A percentile compares a stretch with the other conserved stretches of the same genome.
phyloP scores from a whole-genome alignment of 2,888 invertebrate species.

The Drosophila quasianomalipes region DNA sequence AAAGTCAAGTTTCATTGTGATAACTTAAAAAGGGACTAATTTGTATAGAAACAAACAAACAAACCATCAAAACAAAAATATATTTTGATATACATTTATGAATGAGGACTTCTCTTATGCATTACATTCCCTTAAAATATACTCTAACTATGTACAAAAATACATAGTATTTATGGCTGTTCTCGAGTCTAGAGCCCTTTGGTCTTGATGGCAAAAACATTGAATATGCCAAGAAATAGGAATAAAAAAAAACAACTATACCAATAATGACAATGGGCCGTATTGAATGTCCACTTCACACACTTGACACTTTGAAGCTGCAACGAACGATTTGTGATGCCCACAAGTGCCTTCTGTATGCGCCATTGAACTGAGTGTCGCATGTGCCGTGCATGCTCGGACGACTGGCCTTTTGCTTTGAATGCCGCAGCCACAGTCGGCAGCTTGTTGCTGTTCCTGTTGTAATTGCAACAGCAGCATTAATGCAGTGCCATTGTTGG shows the following conservation, averaged over 20 bases:
- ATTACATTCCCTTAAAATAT: background rate
- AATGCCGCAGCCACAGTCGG: slow-evolving; percentile 5
- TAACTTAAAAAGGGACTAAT: background rate
- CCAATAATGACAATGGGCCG: slow-evolving; percentile 28
- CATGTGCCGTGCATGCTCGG: slow-evolving; percentile 20
- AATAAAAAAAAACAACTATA: slow-evolving; percentile 13
- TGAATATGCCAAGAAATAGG: slow-evolving; percentile 1
- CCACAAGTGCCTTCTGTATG: slow-evolving; percentile 23
- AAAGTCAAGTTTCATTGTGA: background rate
- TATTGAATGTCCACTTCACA: slow-evolving; percentile 33
- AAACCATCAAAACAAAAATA: background rate
- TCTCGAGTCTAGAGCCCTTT: slow-evolving; percentile 4
- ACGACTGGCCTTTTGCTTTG: background rate
- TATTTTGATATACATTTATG: background rate
- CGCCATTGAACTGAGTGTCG: slow-evolving; percentile 39
- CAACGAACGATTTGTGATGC: slow-evolving; percentile 41
- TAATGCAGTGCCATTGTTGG: slow-evolving; percentile 25
- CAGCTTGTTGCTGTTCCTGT: background rate
- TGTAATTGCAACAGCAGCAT: slow-evolving; percentile 10
- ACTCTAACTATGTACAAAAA: background rate
- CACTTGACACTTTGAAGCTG: slow-evolving; percentile 42
- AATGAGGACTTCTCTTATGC: background rate
- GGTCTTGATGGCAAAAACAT: slow-evolving; percentile 6
- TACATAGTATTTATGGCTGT: background rate
- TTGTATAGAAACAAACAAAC: background rate